Conservation (phyloP, 2,797 vertebrate genomes). For the Tadarida brasiliensis region DNA sequence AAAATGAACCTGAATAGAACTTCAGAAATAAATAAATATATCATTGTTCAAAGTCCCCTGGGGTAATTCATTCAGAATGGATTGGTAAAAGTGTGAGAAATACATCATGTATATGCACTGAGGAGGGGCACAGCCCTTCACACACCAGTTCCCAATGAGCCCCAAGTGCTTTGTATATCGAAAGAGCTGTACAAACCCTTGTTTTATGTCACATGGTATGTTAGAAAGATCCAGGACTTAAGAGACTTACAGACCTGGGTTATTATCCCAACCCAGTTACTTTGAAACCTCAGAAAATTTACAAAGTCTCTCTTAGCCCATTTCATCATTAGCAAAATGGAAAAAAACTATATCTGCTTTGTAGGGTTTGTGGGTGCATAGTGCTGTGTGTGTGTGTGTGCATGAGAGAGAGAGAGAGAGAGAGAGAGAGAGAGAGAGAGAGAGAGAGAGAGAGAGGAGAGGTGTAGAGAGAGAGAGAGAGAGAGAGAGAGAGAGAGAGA, state of each 20-base stretch:
- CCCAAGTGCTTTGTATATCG: not conserved
- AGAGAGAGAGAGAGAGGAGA: not conserved
- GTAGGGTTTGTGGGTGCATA: not conserved
- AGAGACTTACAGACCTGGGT: not conserved
- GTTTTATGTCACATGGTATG: not conserved
- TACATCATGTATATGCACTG: not conserved
- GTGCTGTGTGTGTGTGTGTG: not conserved
- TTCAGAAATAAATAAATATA: slow-evolving; percentile 15
- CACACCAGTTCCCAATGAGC: not conserved
- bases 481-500: too few relatives aligned
- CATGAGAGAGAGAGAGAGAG: not conserved
- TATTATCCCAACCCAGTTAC: not conserved
- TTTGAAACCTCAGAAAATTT: not conserved
- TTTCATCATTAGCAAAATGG: slow-evolving; percentile 3
- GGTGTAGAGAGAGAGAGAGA: too few relatives aligned
- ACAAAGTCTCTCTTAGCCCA: not conserved
- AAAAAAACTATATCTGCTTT: not conserved
- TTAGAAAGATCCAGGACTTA: not conserved
- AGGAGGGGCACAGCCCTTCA: not conserved
- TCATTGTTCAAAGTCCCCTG: slow-evolving; percentile 13
- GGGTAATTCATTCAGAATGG: slow-evolving; percentile 47
- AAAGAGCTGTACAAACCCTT: not conserved
- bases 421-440: not conserved
- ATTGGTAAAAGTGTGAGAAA: slow-evolving; percentile 52
- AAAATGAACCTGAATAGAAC: not conserved